Evolutionary conservation across 2,797 vertebrate genomes (phyloP), one percentile per base, ranked within the genome.

Genomic region (Ptychobarbus kaznakovi): DNA sequence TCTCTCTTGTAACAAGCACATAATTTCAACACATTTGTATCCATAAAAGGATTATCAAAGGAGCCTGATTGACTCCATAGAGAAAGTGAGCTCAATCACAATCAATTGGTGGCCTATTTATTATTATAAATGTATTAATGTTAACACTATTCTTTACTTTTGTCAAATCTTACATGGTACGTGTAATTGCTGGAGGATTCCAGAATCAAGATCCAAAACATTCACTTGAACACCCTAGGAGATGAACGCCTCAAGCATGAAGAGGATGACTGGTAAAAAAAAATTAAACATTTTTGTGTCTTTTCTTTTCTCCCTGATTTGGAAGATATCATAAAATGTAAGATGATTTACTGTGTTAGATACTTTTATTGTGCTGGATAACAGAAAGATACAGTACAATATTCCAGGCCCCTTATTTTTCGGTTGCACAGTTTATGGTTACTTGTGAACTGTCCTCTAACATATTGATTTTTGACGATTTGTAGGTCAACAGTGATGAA

Each of bases 171-270:
- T 65, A 28, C 12, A 65, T 28, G 25, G 20, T 25, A 10, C 32
- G 7, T 35, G 15, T 49, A 18, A 35, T 63, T 66, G 18, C 51
- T 46, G 18, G 11, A 74, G 20, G 74, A 77, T 40, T 72, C 13
- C 18, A 44, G 38, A 42, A 13, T 70, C 9, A 76, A 49, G 32
- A 61, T 16, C 20, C 13, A 49, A n/a, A 22, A 2, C 25, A 85
- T 89, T 88, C 85, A 91, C 85, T 80, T 42, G 79, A 58, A 90
- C 86, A 3, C 74, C 72, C 22, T 42, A 90, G 89, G 28, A 87
- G 40, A 44, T 63, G 73, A 86, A 65, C 70, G 51, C 80, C 6
- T 83, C 0, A 46, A 90, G 51, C 22, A 89, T 35, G 22, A 87
- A 20, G 7, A 86, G n/a, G 6, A 65, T 80, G 10, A 86, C 4